Evolutionary conservation across 2,797 vertebrate genomes (phyloP), one percentile per base, ranked within the genome.

Genomic region (Leuciscus waleckii): DNA sequence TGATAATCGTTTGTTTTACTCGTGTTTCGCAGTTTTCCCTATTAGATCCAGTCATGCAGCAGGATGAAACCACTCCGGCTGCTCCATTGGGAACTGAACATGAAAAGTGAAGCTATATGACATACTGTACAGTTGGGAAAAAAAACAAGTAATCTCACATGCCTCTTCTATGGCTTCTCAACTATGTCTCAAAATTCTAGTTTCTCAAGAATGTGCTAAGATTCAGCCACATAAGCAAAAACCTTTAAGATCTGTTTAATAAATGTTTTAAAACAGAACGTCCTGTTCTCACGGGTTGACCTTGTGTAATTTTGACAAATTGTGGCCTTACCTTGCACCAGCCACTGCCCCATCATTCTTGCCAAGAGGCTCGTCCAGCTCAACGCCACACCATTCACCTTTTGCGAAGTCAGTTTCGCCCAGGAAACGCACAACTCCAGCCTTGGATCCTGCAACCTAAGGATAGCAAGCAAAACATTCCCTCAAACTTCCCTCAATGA

Each of bases 371-470:
- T 99, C 98, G 32, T 99, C 98, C 81, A 99, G 91, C 86, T 99
- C 98, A 49, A 99, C 98, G 0, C 98, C 98, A 69, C 98, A 99
- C 98, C 98, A 99, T 3, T 99, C 98, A 23, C 98, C 98, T 93
- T 99, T 99, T 5, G 98, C 98, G 89, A 99, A 99, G 91, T 99
- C 98, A 0, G 98, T 98, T 92, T 99, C 98, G 17, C 98, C 98
- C 56, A 99, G 91, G 85, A 99, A 99, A 63, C 98, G 97, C 37
- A 99, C 97, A 0, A 99, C 98, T 21, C 98, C 98, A 10, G 98
- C 98, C 92, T 99, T 99, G 0, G 97, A 98, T 81, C 98, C 98
- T n/a, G 97, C 97, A 70, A 99, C 98, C 98, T 99, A 89, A 77
- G 35, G 17, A 56, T 23, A 8, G 10, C 13, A 79, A 41, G 1